A percentile compares a stretch with the other conserved stretches of the same genome.
phyloP scores from a whole-genome alignment of 1,140 invertebrate genomes.

The Aphis craccivora region DNA sequence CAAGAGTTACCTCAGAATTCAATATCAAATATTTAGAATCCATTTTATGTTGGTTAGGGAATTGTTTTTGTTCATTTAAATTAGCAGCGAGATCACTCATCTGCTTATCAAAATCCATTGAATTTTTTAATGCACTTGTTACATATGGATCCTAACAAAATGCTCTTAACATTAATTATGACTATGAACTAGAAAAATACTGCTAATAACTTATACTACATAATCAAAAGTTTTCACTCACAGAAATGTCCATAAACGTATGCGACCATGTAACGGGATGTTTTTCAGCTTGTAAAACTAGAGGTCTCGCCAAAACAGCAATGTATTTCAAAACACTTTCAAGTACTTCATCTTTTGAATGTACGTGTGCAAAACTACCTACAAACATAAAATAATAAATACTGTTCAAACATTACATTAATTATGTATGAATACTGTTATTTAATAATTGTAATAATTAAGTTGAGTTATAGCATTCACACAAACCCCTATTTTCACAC shows the following conservation, averaged over 20 bases:
- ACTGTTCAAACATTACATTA: not conserved
- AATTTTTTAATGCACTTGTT: conserved; percentile 64
- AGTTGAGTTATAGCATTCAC: not conserved
- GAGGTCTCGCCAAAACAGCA: conserved; percentile 84
- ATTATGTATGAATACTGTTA: not conserved
- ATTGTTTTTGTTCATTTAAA: conserved; percentile 63
- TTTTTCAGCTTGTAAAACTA: conserved; percentile 77
- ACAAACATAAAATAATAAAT: conserved; percentile 60
- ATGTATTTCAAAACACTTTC: conserved; percentile 94
- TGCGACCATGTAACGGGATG: conserved; percentile 91
- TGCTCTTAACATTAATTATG: conserved; percentile 40
- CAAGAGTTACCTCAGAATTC: conserved; percentile 59
- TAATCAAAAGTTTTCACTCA: conserved; percentile 64
- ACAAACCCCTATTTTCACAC: conserved; percentile 50
- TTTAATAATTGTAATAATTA: not conserved
- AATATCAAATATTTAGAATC: conserved; percentile 60
- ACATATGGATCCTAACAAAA: conserved; percentile 65
- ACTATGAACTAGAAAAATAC: not conserved
- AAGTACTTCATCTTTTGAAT: conserved; percentile 89
- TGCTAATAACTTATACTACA: not conserved
- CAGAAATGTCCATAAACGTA: conserved; percentile 83
- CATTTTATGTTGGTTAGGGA: conserved; percentile 60
- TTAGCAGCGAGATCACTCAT: conserved; percentile 63
- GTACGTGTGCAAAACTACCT: conserved; percentile 92
- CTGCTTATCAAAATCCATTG: conserved; percentile 64